These are phyloP conservation scores for Acronicta aceris DNA, from an alignment of 2,888 invertebrate species.

Conservation along the genomic window DNA sequence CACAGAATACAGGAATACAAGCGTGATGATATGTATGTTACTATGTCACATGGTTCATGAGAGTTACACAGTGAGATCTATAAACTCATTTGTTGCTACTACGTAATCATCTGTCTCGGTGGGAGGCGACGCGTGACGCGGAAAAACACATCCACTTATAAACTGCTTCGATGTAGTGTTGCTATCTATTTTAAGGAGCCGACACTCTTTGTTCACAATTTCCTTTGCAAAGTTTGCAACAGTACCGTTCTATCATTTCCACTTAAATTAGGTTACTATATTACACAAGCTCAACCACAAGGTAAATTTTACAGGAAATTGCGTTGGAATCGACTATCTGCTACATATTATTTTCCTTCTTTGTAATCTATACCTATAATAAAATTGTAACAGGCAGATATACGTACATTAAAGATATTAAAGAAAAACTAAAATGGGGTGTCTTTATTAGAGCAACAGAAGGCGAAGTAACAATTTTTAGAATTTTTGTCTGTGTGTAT, in stretches of 20 bases:
- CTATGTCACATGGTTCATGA: neutral
- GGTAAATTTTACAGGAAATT: constrained; percentile 1
- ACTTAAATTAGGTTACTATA: too few species aligned
- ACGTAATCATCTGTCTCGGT: constrained; percentile 23
- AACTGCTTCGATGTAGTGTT: constrained; percentile 5
- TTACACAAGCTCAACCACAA: neutral
- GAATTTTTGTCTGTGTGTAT: too few species aligned
- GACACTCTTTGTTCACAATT: constrained; percentile 2
- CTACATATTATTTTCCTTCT: neutral
- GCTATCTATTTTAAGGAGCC: constrained; percentile 14
- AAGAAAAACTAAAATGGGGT: too few species aligned
- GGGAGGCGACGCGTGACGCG: constrained; percentile 33
- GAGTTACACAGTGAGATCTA: constrained; percentile 6
- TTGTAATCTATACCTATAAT: too few species aligned
- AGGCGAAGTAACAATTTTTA: too few species aligned
- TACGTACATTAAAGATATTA: too few species aligned
- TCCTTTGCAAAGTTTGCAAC: neutral
- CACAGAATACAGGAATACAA: too few species aligned
- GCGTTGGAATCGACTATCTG: neutral
- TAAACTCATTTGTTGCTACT: constrained; percentile 8
- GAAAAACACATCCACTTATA: constrained; percentile 37
- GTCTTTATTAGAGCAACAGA: too few species aligned
- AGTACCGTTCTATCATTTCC: neutral
- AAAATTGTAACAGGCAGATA: too few species aligned
- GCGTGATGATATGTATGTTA: too few species aligned